Base-by-base conservation (phyloP, 2,888 invertebrate species). In the Nephrotoma guestfalica region DNA sequence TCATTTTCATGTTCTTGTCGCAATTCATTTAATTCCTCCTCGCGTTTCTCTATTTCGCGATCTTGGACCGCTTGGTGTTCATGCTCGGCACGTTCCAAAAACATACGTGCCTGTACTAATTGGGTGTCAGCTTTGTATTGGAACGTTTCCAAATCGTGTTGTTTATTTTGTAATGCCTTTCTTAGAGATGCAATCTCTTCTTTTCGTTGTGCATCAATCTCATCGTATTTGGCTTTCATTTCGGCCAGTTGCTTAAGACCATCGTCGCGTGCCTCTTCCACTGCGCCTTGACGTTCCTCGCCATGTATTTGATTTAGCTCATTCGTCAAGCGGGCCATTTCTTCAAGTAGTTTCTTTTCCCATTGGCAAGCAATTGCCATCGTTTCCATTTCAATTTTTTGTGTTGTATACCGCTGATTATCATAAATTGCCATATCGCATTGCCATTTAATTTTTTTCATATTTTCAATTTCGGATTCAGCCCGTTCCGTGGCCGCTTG, bases 51-150 rank as follows among this genome's bases (percentile, higher is more conserved):
- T 86, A 91, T 90, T 88, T 92, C 91, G 5, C 90, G 89, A 87
- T 90, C 90, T 90, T 91, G 90, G 87, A 91, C 91, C 84, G 89
- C 89, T 88, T 92, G 91, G 87, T 90, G 92, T 87, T 91, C 91
- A 6, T 90, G 90, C 89, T 92, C 92, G 15, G 91, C 91, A 2
- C 90, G 89, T 88, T 92, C 91, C 88, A 92, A 89, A 89, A 91
- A 91, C 90, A 91, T 90, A 85, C 92, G 90, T 6, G 91, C 91
- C 88, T 91, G 91, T 41, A 95, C 91, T 85, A 94, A 92, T 89
- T 95, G 94, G 91, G 94, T 93, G 90, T 95, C 96, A 0, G 95
- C 94, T 88, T 93, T 94, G 87, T 94, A 93, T 90, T 94, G 93
- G 0, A 94, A 93, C 86, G 93, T 93, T 0, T 94, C 92, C 85